Conservation (phyloP, 2,113 vertebrate species). For the Dolichallabes microphthalmus region DNA sequence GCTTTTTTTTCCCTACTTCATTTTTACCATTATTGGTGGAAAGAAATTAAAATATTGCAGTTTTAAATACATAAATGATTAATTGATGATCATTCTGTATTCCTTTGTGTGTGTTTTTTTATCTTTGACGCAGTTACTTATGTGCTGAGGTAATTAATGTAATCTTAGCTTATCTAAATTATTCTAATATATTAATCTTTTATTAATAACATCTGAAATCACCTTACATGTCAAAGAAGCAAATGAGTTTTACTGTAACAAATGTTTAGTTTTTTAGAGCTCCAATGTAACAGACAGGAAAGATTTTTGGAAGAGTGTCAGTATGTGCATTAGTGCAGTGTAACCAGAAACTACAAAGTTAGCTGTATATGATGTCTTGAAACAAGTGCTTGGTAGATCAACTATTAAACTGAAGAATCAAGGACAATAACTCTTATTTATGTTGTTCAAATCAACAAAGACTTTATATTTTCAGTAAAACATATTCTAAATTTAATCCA, state of each 20-base stretch:
- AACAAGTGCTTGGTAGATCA: too few relatives aligned
- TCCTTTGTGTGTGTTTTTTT: not conserved
- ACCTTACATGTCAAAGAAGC: not conserved
- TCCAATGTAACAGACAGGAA: not conserved
- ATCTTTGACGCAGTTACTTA: not conserved
- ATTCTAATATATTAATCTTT: not conserved
- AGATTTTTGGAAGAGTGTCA: not conserved
- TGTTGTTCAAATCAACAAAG: not conserved
- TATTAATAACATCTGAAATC: not conserved
- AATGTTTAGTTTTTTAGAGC: not conserved
- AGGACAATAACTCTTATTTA: not conserved
- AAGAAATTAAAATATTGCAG: not conserved
- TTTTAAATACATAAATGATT: not conserved
- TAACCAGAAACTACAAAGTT: not conserved
- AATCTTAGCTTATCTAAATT: not conserved
- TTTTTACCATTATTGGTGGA: not conserved
- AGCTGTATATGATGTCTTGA: slow-evolving; percentile 8
- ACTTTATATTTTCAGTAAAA: not conserved
- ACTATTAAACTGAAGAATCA: not conserved
- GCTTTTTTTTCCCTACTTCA: not conserved
- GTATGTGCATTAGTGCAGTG: not conserved
- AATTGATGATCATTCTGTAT: not conserved
- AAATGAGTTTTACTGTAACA: not conserved
- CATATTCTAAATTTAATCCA: not conserved
- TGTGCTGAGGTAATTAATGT: not conserved